Base-by-base conservation (phyloP, 2,113 vertebrate species). In the Megaleporinus macrocephalus region DNA sequence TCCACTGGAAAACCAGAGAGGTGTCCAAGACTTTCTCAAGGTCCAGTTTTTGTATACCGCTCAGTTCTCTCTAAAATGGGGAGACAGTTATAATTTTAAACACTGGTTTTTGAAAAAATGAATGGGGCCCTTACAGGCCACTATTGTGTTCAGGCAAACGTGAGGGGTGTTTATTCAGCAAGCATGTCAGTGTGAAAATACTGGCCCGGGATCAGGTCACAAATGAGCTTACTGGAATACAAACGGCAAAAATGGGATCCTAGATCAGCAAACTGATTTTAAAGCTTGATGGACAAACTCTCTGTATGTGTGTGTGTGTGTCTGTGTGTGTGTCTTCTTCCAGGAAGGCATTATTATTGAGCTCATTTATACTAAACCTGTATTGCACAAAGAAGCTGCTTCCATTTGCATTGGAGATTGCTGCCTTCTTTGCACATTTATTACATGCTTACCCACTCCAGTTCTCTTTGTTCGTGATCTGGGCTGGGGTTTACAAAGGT, bases 391-490 rank as follows among this genome's bases (percentile, higher is more conserved):
- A 88, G 88, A 88, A 36, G 81, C 57, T 47, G 10, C 71, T n/a
- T 69, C 47, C 85, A 86, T 90, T 90, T 89, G 84, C 84, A 76
- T 90, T 91, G 85, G 87, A 89, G 87, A 83, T 44, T 70, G 84
- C 84, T 86, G 86, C 80, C 82, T 88, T 44, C 65, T 89, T 84
- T 69, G 80, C 77, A 66, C 91, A 84, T 77, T 83, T 84, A 59
- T 62, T 77, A 81, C 77, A 41, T 86, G 72, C 83, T 82, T 88
- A 83, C 87, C 47, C 79, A 75, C 49, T 85, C 82, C 72, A 86
- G 83, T 87, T 90, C 78, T 84, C 81, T 84, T 90, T 89, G 89
- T 92, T 90, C 85, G 15, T 87, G 90, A 93, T 86, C 89, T 84
- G 87, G 73, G 90, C 84, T 77, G 57, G 90, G 53, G 84, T 89